Evolutionary conservation across 2,113 vertebrate genomes (phyloP).

Genomic region (Ploceus nigricollis): DNA sequence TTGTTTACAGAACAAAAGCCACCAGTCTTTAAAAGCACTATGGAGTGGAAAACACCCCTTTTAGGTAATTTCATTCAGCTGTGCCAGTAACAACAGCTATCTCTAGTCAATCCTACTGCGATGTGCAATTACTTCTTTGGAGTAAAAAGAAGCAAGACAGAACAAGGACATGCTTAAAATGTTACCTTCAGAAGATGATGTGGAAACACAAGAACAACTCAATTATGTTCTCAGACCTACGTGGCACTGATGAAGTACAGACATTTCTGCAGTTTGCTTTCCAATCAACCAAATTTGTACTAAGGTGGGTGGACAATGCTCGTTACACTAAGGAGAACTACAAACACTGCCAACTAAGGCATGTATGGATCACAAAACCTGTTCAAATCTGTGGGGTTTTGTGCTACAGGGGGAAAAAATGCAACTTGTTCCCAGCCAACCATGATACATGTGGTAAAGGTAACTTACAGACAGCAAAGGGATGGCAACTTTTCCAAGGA

Average conservation of each 20-base stretch:
- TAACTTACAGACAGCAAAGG: slow-evolving; percentile 90
- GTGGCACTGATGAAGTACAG: not conserved
- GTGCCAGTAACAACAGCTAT: slow-evolving; percentile 56
- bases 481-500: slow-evolving; percentile 93
- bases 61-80: slow-evolving; percentile 60
- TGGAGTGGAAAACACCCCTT: slow-evolving; percentile 50
- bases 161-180: slow-evolving; percentile 35
- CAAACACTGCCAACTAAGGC: slow-evolving; percentile 24
- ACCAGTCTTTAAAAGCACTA: slow-evolving; percentile 43
- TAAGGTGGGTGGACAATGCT: not conserved
- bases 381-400: not conserved
- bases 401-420: not conserved
- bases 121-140: slow-evolving; percentile 32
- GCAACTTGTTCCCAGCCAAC: not conserved
- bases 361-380: not conserved
- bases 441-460: not conserved
- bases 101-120: slow-evolving; percentile 46
- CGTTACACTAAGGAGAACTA: not conserved
- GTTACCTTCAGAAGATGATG: slow-evolving; percentile 27
- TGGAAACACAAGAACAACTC: slow-evolving; percentile 34
- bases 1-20: slow-evolving; percentile 64
- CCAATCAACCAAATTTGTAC: not conserved
- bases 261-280: not conserved
- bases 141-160: slow-evolving; percentile 28
- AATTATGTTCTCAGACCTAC: slow-evolving; percentile 28